phyloP scores from a whole-genome alignment of 1,140 invertebrate species.

The Zophobas atratus region DNA sequence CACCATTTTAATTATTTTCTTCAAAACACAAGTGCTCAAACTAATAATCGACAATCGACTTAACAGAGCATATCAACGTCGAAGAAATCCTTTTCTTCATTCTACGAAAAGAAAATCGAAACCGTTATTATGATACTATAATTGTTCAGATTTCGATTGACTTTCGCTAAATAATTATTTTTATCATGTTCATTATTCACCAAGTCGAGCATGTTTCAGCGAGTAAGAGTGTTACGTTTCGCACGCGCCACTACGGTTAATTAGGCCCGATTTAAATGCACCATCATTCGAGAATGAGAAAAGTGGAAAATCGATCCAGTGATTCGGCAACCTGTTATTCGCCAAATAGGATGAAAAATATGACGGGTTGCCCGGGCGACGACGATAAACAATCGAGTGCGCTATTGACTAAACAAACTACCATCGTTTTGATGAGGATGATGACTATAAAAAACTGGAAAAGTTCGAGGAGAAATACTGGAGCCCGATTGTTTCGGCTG shows the following conservation, averaged over 20 bases:
- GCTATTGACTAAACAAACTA: conserved; percentile 36
- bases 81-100: conserved; percentile 39
- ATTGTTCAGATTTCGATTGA: conserved; percentile 30
- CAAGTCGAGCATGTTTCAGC: background rate
- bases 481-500: too few relatives aligned
- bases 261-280: too few relatives aligned
- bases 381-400: conserved; percentile 20
- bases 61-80: conserved; percentile 34
- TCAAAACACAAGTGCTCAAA: conserved; percentile 1
- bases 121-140: conserved; percentile 4
- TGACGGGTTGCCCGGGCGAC: conserved; percentile 8
- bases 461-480: background rate
- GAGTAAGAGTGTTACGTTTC: too few relatives aligned
- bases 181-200: conserved; percentile 23
- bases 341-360: conserved; percentile 40
- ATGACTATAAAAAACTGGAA: conserved; percentile 23
- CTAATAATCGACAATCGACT: conserved; percentile 23
- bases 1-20: conserved; percentile 35
- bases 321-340: conserved; percentile 33
- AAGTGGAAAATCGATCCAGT: conserved; percentile 10
- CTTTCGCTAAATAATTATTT: conserved; percentile 33
- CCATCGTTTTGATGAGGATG: background rate
- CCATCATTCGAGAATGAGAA: background rate
- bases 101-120: conserved; percentile 35
- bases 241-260: too few relatives aligned